phyloP scores from a whole-genome alignment of 2,797 vertebrate species.

The Tokudaia tokunoshimensis region DNA sequence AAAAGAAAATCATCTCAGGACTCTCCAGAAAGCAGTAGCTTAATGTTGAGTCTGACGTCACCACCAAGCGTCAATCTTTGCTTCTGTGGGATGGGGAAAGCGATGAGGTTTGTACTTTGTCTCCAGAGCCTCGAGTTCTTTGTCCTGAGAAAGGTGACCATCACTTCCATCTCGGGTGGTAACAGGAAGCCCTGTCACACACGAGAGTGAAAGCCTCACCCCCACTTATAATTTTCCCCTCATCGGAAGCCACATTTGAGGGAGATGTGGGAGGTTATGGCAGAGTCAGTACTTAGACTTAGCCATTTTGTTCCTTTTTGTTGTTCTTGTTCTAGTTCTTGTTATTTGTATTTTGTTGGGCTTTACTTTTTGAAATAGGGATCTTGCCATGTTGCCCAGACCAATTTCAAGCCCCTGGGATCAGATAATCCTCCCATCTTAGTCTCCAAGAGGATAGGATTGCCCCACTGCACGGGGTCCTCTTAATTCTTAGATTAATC shows the following conservation, averaged over 20 bases:
- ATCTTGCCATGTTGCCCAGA: background rate
- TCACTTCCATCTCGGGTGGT: background rate
- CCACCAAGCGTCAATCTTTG: background rate
- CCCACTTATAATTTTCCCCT: background rate
- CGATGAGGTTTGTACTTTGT: background rate
- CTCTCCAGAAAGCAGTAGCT: slow-evolving; percentile 41
- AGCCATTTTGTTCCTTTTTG: background rate
- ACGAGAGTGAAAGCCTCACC: background rate
- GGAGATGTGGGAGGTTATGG: background rate
- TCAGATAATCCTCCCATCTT: no score
- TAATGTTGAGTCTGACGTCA: background rate
- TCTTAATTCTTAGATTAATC: slow-evolving; percentile 24
- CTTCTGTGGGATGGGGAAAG: background rate
- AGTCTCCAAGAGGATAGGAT: background rate
- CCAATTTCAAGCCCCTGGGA: background rate
- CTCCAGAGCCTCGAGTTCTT: slow-evolving; percentile 18
- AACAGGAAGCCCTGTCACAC: background rate
- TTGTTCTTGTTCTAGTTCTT: background rate
- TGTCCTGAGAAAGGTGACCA: slow-evolving; percentile 21
- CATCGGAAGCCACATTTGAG: background rate
- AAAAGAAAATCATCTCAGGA: background rate
- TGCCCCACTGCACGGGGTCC: background rate
- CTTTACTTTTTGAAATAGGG: background rate
- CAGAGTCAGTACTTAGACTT: background rate
- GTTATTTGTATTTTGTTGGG: background rate